These are phyloP conservation scores for Petrocephalus microphthalmus DNA, from an alignment of 2,113 vertebrate genomes.

Conservation along the genomic window DNA sequence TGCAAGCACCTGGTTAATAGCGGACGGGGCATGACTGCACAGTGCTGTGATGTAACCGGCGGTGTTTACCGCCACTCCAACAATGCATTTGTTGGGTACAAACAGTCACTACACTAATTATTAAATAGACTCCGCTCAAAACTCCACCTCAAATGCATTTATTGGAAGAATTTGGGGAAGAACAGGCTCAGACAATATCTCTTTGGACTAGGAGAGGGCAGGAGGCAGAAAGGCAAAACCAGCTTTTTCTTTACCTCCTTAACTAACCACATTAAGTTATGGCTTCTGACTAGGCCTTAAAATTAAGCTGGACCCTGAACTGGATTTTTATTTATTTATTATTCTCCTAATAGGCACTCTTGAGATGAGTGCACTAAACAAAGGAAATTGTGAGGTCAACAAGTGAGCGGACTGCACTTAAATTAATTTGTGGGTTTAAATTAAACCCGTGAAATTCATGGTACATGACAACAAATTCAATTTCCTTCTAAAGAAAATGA, in stretches of 20 bases:
- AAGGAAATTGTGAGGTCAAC: neutral
- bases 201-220: neutral
- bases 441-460: neutral
- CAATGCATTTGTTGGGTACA: neutral
- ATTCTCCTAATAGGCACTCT: neutral
- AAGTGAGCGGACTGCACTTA: slow-evolving; percentile 11
- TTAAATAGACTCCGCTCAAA: neutral
- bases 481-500: neutral
- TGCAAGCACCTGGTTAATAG: neutral
- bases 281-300: neutral
- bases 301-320: neutral
- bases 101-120: neutral
- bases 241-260: neutral
- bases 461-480: neutral
- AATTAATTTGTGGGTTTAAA: slow-evolving; percentile 18
- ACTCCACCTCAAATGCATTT: neutral
- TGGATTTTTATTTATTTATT: neutral
- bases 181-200: too few species aligned
- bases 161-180: neutral
- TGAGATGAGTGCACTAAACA: neutral
- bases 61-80: neutral
- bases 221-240: neutral
- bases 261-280: neutral
- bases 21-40: neutral
- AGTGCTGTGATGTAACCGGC: neutral